A percentile compares a stretch with the other conserved stretches of the same genome.
These are phyloP conservation scores for Hemicrepidius hirtus DNA, from an alignment of 2,888 invertebrate species.

Conservation along the genomic window DNA sequence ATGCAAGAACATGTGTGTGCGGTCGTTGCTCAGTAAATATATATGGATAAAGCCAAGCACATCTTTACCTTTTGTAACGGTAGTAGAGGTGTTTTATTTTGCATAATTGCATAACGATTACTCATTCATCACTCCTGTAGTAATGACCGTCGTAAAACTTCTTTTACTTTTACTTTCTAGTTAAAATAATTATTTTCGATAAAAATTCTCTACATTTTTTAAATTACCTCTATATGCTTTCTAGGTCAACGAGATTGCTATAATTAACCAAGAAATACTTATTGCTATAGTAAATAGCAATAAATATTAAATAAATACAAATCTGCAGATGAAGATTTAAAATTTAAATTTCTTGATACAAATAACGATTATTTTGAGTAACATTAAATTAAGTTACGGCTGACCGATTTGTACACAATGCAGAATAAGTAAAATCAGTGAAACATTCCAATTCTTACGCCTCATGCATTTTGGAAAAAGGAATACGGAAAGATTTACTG, in stretches of 20 bases:
- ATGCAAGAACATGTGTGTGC: conserved; percentile 12
- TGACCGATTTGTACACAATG: not conserved
- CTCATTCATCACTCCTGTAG: conserved; percentile 20
- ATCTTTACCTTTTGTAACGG: conserved; percentile 33
- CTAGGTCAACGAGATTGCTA: not conserved
- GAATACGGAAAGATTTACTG: conserved; percentile 14
- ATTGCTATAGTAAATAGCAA: too few relatives aligned
- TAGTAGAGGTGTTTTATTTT: conserved; percentile 22
- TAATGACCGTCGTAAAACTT: not conserved
- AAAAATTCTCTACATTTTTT: not conserved
- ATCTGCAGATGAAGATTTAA: not conserved
- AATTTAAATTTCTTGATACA: not conserved
- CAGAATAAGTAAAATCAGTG: not conserved
- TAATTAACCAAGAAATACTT: too few relatives aligned
- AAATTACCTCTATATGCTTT: too few relatives aligned
- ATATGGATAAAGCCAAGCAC: conserved; percentile 14
- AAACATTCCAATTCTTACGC: conserved; percentile 7
- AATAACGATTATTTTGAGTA: not conserved
- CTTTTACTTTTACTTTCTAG: conserved; percentile 1
- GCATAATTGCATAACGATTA: conserved; percentile 30
- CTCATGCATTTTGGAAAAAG: not conserved
- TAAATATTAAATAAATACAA: too few relatives aligned
- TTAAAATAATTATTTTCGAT: not conserved
- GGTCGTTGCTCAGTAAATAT: conserved; percentile 22
- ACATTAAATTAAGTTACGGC: conserved; percentile 1